phyloP scores from a whole-genome alignment of 2,797 vertebrate species.

The Pseudochromis fuscus region DNA sequence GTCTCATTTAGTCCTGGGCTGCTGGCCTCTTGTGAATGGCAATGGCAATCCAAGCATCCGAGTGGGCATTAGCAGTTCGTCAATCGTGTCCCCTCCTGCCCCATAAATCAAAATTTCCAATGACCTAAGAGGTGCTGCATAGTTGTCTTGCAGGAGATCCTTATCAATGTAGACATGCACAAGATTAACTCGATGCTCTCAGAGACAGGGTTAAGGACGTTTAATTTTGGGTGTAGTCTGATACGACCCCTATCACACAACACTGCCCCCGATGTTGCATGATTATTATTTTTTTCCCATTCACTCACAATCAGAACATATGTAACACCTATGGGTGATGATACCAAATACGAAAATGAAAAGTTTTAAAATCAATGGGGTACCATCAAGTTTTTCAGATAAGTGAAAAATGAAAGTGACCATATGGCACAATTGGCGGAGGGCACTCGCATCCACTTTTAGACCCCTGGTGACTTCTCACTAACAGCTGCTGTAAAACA shows the following conservation, averaged over 20 bases:
- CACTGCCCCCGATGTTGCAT: slow-evolving; percentile 10
- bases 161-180: slow-evolving; percentile 67
- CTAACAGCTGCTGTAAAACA: slow-evolving; percentile 91
- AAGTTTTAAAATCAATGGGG: slow-evolving; percentile 38
- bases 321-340: not conserved
- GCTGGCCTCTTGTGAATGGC: slow-evolving; percentile 63
- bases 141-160: slow-evolving; percentile 71
- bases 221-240: slow-evolving; percentile 78
- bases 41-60: slow-evolving; percentile 65
- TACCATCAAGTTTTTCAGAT: slow-evolving; percentile 42
- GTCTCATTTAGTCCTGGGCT: slow-evolving; percentile 64
- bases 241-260: slow-evolving; percentile 48
- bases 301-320: slow-evolving; percentile 38
- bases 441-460: slow-evolving; percentile 85
- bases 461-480: slow-evolving; percentile 87
- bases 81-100: slow-evolving; percentile 51
- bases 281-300: slow-evolving; percentile 44
- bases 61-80: slow-evolving; percentile 76
- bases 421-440: slow-evolving; percentile 56
- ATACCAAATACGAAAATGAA: slow-evolving; percentile 19
- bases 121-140: slow-evolving; percentile 74
- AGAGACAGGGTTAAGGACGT: slow-evolving; percentile 71
- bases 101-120: slow-evolving; percentile 78
- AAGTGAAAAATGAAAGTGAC: slow-evolving; percentile 77
- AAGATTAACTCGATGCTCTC: slow-evolving; percentile 62